Conservation (phyloP, 2,888 invertebrate genomes). For the Hirtodrosophila alboralis region DNA sequence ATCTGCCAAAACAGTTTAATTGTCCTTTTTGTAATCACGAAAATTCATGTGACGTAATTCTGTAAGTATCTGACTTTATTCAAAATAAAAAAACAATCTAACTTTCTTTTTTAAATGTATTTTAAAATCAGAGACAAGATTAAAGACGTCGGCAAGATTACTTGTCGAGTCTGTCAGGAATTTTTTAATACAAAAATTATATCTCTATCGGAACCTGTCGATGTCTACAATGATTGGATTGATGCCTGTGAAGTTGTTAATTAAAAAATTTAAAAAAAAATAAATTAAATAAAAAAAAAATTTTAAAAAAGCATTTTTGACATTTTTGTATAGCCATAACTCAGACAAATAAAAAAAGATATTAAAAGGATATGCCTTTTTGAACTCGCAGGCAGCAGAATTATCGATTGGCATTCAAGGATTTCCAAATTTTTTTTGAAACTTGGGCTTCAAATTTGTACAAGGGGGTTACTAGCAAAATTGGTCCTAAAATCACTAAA, state of each 20-base stretch:
- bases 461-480: too few species aligned
- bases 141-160: conserved; percentile 95
- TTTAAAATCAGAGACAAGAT: conserved; percentile 95
- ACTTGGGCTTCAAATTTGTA: background rate
- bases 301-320: too few species aligned
- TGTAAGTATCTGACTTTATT: conserved; percentile 89
- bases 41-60: conserved; percentile 98
- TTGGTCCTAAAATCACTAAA: too few species aligned
- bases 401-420: conserved; percentile 1
- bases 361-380: background rate
- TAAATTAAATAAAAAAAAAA: too few species aligned
- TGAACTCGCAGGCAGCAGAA: background rate
- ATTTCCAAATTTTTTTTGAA: background rate
- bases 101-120: too few species aligned
- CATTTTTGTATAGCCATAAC: background rate
- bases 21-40: conserved; percentile 99
- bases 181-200: conserved; percentile 98
- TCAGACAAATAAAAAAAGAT: background rate
- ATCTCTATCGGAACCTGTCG: conserved; percentile 97
- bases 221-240: conserved; percentile 99
- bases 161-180: conserved; percentile 97
- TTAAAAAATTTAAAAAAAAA: background rate
- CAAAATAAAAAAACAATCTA: too few species aligned
- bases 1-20: conserved; percentile 97
- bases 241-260: conserved; percentile 97